phyloP scores from a whole-genome alignment of 92 coral and sea anemone species.

The Zoanthus gigantus region DNA sequence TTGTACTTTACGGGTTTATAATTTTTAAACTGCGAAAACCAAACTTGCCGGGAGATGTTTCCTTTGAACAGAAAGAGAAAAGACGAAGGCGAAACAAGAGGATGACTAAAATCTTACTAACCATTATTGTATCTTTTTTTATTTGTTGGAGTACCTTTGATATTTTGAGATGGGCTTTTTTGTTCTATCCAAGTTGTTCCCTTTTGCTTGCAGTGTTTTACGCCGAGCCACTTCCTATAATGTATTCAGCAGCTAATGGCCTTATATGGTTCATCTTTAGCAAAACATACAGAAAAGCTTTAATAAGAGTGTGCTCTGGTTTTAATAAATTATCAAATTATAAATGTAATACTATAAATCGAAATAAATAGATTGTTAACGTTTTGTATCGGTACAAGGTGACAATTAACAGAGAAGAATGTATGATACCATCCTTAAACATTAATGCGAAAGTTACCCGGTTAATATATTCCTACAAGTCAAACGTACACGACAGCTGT shows the following conservation, averaged over 20 bases:
- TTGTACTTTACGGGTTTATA: constrained; percentile 22
- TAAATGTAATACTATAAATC: too few relatives aligned
- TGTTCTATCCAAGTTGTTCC: neutral
- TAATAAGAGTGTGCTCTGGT: neutral
- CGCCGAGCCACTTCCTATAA: constrained; percentile 13
- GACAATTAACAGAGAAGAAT: neutral
- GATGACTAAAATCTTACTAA: neutral
- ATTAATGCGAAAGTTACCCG: too few relatives aligned
- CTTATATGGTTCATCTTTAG: constrained; percentile 33
- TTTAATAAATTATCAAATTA: too few relatives aligned
- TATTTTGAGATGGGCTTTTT: neutral
- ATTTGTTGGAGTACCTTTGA: constrained; percentile 26
- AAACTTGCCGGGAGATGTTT: constrained; percentile 3
- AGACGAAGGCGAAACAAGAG: neutral
- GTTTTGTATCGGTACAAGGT: neutral
- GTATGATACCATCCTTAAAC: too few relatives aligned
- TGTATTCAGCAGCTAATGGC: constrained; percentile 14
- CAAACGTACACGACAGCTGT: too few relatives aligned
- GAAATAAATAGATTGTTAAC: too few relatives aligned
- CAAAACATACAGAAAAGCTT: constrained; percentile 25
- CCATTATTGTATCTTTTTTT: neutral
- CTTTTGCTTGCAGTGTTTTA: neutral
- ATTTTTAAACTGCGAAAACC: neutral
- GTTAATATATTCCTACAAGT: too few relatives aligned
- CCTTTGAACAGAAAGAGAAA: constrained; percentile 13